A percentile compares a stretch with the other conserved stretches of the same genome.
These are phyloP conservation scores for Sebastes jordani DNA, from an alignment of 2,797 vertebrate genomes.

Conservation along the genomic window DNA sequence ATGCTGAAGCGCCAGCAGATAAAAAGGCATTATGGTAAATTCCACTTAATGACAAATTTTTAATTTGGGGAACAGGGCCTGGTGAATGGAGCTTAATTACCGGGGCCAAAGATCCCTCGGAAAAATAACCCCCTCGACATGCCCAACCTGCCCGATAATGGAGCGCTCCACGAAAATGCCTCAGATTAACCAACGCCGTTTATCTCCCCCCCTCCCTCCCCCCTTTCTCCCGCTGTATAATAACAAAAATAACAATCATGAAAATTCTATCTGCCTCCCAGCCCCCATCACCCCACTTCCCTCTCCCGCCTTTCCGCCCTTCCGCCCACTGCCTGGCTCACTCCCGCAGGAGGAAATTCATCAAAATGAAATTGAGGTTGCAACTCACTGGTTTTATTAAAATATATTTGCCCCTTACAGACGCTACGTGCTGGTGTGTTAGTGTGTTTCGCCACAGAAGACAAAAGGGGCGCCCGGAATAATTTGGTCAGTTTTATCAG, in stretches of 20 bases:
- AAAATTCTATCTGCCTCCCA: slow-evolving; percentile 95
- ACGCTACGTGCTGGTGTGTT: slow-evolving; percentile 51
- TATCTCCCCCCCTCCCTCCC: slow-evolving; percentile 82
- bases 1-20: slow-evolving; percentile 95
- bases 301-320: slow-evolving; percentile 58
- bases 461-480: slow-evolving; percentile 56
- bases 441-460: slow-evolving; percentile 36
- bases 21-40: slow-evolving; percentile 99
- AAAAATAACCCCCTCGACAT: slow-evolving; percentile 79
- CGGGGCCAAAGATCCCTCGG: slow-evolving; percentile 77
- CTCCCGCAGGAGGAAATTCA: slow-evolving; percentile 95
- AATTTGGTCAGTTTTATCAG: slow-evolving; percentile 64
- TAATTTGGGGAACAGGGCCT: slow-evolving; percentile 98
- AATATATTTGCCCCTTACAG: slow-evolving; percentile 84
- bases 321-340: slow-evolving; percentile 69
- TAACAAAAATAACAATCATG: slow-evolving; percentile 90
- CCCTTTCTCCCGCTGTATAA: slow-evolving; percentile 74
- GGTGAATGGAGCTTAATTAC: slow-evolving; percentile 88
- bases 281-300: slow-evolving; percentile 75
- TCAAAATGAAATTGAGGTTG: slow-evolving; percentile 99
- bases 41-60: slow-evolving; percentile 99
- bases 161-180: slow-evolving; percentile 70
- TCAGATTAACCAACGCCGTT: slow-evolving; percentile 75
- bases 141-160: slow-evolving; percentile 78
- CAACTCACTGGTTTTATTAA: slow-evolving; percentile 99